Evolutionary conservation across 2,888 invertebrate genomes (phyloP).

Genomic region (Nomada fucata): DNA sequence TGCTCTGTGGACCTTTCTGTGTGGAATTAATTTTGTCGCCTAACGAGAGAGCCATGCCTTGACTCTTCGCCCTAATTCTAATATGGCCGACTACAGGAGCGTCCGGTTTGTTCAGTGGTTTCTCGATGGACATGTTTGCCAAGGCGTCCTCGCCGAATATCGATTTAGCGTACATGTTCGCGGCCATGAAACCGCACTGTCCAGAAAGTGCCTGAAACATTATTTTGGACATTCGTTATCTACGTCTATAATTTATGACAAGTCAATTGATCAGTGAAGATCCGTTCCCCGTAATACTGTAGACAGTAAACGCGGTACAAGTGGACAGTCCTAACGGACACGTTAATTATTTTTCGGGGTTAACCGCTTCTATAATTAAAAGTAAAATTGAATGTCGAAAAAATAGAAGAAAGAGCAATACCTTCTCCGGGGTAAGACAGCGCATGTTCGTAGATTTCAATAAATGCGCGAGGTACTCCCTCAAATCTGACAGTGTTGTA

Average conservation of each 20-base stretch:
- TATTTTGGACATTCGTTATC: not conserved
- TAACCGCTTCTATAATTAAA: too few relatives aligned
- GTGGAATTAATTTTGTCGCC: constrained; percentile 99
- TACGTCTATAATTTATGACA: too few relatives aligned
- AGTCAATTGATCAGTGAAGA: not conserved
- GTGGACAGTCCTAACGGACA: not conserved
- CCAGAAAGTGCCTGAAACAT: constrained; percentile 92
- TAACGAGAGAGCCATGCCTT: constrained; percentile 99
- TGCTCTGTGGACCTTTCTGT: constrained; percentile 88
- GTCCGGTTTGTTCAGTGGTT: constrained; percentile 93
- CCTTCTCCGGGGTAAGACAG: constrained; percentile 98
- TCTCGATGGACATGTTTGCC: constrained; percentile 99
- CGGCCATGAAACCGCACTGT: constrained; percentile 99
- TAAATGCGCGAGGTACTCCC: constrained; percentile 96
- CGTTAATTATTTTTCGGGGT: not conserved
- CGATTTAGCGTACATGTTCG: constrained; percentile 99
- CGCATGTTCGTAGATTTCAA: constrained; percentile 99
- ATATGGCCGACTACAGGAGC: constrained; percentile 98
- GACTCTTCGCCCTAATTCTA: constrained; percentile 98
- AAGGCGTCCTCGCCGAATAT: constrained; percentile 99
- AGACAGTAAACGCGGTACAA: not conserved
- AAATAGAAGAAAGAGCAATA: constrained; percentile 73
- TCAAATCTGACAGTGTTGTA: constrained; percentile 95
- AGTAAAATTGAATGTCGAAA: not conserved
- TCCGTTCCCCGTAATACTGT: not conserved